Evolutionary conservation across 2,888 invertebrate genomes (phyloP), one percentile per base, ranked within the genome.

Genomic region (Thymelicus acteon): DNA sequence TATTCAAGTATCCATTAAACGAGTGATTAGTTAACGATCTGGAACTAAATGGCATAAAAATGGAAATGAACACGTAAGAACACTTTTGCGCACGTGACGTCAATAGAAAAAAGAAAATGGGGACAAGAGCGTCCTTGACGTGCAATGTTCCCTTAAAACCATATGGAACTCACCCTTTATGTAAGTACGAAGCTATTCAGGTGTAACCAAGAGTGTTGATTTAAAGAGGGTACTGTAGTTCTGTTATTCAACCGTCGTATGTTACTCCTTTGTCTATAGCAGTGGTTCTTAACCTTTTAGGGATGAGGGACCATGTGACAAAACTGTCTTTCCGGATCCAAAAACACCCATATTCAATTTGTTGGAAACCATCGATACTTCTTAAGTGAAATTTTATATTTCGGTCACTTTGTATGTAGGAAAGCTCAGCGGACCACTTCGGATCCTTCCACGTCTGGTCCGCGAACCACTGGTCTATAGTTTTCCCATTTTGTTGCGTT

Each of bases 71-170:
- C 81, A 80, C 80, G 78, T 75, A 72, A 89, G 87, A 79, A 77
- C 80, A 77, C 85, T 89, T 74, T 74, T 76, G 82, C 82, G 88
- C 91, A 91, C 91, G 91, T 91, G 90, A 85, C 86, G 77, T 78
- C 67, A 78, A 75, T 72, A 72, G 75, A 73, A 76, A 76, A 69
- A 77, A 70, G 66, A 61, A 71, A 71, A 44, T 61, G 24, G 64
- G 64, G 47, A 31, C 52, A 61, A 70, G 47, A 70, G 63, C 40
- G 52, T 31, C 49, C 70, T 70, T 70, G 31, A 64, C 60, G 15
- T 70, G 15, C n/a, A 70, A 58, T 15, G 60, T 64, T 48, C 69
- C 58, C 37, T 19, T 39, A 24, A 49, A 70, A 70, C 49, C 70
- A 70, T 70, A 70, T 70, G 70, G 64, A 67, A 52, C 12, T 63